Evolutionary conservation across 1,140 invertebrate species (phyloP).

Genomic region (Fopius arisanus): DNA sequence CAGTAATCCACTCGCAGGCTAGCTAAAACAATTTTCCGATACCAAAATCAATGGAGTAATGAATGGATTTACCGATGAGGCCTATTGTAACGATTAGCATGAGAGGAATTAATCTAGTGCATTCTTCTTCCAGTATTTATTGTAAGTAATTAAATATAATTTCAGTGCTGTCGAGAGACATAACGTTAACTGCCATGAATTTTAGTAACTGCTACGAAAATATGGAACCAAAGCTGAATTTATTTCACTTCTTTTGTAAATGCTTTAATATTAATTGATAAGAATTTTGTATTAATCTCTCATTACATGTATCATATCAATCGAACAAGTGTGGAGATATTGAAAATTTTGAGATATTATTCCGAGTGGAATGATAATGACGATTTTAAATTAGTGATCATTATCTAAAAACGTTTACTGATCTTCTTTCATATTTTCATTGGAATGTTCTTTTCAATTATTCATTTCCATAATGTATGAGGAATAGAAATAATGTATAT

Average conservation of each 20-base stretch:
- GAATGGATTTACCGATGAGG: slow-evolving; percentile 34
- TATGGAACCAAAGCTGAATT: slow-evolving; percentile 31
- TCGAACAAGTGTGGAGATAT: neutral
- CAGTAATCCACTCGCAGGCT: slow-evolving; percentile 65
- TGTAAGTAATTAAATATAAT: slow-evolving; percentile 36
- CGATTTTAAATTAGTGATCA: too few relatives aligned
- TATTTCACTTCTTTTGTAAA: slow-evolving; percentile 22
- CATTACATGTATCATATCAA: slow-evolving; percentile 31
- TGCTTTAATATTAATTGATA: slow-evolving; percentile 7
- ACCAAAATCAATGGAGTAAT: slow-evolving; percentile 18
- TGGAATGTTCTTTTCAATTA: neutral
- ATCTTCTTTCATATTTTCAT: too few relatives aligned
- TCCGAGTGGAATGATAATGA: too few relatives aligned
- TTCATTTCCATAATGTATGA: neutral
- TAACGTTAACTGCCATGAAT: slow-evolving; percentile 33
- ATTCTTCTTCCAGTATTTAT: slow-evolving; percentile 60
- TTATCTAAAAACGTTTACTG: too few relatives aligned
- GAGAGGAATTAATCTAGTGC: slow-evolving; percentile 48
- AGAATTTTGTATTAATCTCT: slow-evolving; percentile 26
- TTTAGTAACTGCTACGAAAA: slow-evolving; percentile 30
- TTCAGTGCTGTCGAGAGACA: slow-evolving; percentile 12
- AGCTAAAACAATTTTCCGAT: slow-evolving; percentile 53
- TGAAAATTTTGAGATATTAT: too few relatives aligned
- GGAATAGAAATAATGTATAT: neutral
- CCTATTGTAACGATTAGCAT: slow-evolving; percentile 26